Evolutionary conservation across 2,113 vertebrate genomes (phyloP).

Genomic region (Chaetops frenatus): DNA sequence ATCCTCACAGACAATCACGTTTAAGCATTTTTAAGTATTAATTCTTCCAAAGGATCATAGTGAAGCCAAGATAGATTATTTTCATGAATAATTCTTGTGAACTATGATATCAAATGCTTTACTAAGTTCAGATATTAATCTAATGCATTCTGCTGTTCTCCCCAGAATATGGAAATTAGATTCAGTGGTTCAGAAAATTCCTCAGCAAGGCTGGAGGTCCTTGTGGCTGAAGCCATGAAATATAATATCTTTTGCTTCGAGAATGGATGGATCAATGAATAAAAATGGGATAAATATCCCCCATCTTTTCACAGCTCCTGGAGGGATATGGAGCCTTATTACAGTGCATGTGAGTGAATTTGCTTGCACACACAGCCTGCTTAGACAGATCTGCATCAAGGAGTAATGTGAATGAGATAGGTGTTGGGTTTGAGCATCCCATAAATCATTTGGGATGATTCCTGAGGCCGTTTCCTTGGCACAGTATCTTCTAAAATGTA

Average conservation of each 20-base stretch:
- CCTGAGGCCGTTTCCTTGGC: background rate
- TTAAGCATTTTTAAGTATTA: background rate
- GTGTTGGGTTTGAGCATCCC: background rate
- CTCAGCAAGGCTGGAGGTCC: conserved; percentile 10
- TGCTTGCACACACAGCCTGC: background rate
- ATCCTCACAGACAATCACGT: background rate
- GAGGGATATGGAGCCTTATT: background rate
- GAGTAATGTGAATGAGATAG: background rate
- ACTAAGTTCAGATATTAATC: conserved; percentile 43
- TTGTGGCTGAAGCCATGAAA: conserved; percentile 21
- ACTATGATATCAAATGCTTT: conserved; percentile 17
- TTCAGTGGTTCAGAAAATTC: conserved; percentile 41
- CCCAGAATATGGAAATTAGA: conserved; percentile 29
- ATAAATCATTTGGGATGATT: background rate
- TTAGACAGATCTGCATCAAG: background rate
- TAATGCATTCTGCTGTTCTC: conserved; percentile 29
- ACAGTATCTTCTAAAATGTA: background rate
- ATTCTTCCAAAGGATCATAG: conserved; percentile 23
- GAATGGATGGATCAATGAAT: conserved; percentile 28
- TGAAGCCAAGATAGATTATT: conserved; percentile 29
- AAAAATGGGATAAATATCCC: conserved; percentile 11
- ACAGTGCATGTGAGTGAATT: background rate
- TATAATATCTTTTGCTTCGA: background rate
- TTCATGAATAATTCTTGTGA: conserved; percentile 47
- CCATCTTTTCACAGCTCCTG: background rate